These are phyloP conservation scores for Netelia melanura DNA, from an alignment of 2,888 invertebrate species.

Conservation along the genomic window DNA sequence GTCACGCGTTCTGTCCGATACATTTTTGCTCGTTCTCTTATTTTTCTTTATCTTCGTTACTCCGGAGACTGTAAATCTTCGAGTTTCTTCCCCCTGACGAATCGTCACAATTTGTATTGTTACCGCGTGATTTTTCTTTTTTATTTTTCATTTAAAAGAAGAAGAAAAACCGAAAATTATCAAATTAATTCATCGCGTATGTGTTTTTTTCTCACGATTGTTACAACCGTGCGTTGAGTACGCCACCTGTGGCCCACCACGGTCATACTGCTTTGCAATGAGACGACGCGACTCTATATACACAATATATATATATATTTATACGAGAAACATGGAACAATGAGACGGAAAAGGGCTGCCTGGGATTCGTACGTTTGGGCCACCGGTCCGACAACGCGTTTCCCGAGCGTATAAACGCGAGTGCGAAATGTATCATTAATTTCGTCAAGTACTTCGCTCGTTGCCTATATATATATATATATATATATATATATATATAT, in stretches of 20 bases:
- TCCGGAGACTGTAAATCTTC: conserved; percentile 9
- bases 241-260: conserved; percentile 41
- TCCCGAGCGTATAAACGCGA: conserved; percentile 51
- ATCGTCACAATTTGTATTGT: conserved; percentile 6
- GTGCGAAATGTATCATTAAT: conserved; percentile 67
- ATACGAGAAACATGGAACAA: conserved; percentile 20
- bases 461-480: conserved; percentile 33
- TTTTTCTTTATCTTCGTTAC: conserved; percentile 18
- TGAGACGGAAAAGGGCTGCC: conserved; percentile 66
- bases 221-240: not conserved
- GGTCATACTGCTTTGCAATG: conserved; percentile 20
- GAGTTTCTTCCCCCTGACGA: conserved; percentile 36
- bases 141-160: not conserved
- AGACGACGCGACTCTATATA: conserved; percentile 14
- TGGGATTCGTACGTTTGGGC: conserved; percentile 57
- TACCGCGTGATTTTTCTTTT: not conserved
- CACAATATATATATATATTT: not conserved
- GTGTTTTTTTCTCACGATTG: conserved; percentile 45
- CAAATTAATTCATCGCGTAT: conserved; percentile 12
- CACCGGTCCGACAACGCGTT: conserved; percentile 48
- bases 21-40: conserved; percentile 3
- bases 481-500: not conserved
- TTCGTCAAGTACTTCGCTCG: conserved; percentile 49
- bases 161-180: not conserved
- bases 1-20: conserved; percentile 50